Evolutionary conservation across 2,888 invertebrate genomes (phyloP).

Genomic region (Rhimphoctona megacephalus): DNA sequence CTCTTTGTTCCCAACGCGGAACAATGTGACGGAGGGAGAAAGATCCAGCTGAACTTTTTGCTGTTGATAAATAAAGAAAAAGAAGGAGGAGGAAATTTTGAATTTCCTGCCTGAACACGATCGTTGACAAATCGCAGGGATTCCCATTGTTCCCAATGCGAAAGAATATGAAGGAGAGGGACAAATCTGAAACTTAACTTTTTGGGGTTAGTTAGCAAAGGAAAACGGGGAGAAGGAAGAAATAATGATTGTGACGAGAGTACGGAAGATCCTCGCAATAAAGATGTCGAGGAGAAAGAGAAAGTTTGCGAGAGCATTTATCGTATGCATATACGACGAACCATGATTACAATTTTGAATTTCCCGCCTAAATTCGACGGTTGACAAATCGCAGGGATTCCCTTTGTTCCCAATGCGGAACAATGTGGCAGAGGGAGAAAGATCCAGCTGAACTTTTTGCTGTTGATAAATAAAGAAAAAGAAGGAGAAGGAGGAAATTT

Average conservation of each 20-base stretch:
- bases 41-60: too few relatives aligned
- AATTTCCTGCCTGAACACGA: too few relatives aligned
- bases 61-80: too few relatives aligned
- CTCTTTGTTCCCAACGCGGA: background rate
- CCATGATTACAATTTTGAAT: conserved; percentile 13
- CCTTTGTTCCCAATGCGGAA: background rate
- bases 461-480: too few relatives aligned
- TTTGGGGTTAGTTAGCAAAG: background rate
- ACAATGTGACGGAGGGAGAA: background rate
- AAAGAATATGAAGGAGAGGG: background rate
- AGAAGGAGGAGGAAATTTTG: too few relatives aligned
- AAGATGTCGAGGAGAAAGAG: conserved; percentile 54
- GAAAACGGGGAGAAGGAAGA: background rate
- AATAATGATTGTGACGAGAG: conserved; percentile 39
- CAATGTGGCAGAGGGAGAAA: background rate
- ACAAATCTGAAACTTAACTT: background rate
- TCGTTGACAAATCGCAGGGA: too few relatives aligned
- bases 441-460: too few relatives aligned
- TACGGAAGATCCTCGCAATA: conserved; percentile 58
- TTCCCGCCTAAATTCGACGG: background rate
- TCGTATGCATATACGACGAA: conserved; percentile 22
- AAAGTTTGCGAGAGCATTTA: conserved; percentile 55
- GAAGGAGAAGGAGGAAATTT: too few relatives aligned
- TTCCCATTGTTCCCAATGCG: too few relatives aligned
- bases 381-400: too few relatives aligned